Percentiles rank a stretch among this genome's conserved stretches.
These are phyloP conservation scores for Pomatostomus ruficeps DNA, from an alignment of 2,113 vertebrate genomes.

Conservation along the genomic window DNA sequence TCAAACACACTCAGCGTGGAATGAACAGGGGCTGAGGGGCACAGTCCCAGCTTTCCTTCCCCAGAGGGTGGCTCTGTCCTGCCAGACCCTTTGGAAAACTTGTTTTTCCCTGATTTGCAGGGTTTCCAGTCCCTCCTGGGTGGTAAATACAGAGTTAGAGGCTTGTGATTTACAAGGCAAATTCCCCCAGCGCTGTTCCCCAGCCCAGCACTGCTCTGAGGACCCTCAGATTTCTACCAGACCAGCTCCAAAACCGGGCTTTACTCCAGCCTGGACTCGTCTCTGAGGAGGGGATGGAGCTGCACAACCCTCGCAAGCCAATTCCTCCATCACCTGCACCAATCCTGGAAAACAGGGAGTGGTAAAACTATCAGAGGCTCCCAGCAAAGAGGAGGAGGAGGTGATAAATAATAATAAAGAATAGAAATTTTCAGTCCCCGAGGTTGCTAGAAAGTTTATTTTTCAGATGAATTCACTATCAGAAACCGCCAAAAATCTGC, in stretches of 20 bases:
- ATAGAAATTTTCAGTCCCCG: background rate
- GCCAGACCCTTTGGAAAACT: background rate
- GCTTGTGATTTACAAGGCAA: background rate
- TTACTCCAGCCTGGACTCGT: background rate
- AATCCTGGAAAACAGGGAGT: background rate
- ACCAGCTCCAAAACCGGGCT: background rate
- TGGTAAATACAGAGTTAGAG: background rate
- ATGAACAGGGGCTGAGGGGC: background rate
- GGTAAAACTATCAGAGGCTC: background rate
- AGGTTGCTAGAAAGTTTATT: background rate
- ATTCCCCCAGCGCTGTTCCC: background rate
- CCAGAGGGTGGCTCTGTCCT: rapidly evolving
- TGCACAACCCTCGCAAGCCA: background rate
- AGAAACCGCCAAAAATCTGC: background rate
- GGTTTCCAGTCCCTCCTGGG: background rate
- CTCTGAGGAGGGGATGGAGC: background rate
- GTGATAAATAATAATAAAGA: background rate
- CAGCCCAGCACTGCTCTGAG: background rate
- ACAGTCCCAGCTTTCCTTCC: background rate
- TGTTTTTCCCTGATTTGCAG: background rate
- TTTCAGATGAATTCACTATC: background rate
- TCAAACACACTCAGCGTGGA: background rate
- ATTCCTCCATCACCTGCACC: background rate
- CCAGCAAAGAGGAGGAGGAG: background rate
- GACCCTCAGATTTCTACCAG: background rate